phyloP scores from a whole-genome alignment of 2,888 invertebrate species.

The Criorhina ranunculi region DNA sequence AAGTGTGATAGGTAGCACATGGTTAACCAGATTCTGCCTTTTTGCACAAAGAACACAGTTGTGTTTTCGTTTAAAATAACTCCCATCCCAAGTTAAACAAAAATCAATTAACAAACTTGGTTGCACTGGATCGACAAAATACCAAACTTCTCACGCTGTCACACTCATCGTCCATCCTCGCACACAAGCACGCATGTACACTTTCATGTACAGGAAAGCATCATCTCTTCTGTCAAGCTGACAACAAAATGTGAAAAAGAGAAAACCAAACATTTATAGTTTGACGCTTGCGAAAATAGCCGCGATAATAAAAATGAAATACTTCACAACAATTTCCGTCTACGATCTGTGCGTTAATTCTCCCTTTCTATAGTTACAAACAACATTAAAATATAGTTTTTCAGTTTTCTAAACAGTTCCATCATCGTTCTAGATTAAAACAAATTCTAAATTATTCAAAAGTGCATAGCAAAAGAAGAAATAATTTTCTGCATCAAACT shows the following conservation, averaged over 20 bases:
- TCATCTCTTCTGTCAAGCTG: background rate
- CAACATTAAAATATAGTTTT: background rate
- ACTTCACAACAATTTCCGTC: constrained; percentile 2
- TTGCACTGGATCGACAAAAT: background rate
- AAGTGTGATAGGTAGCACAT: no score
- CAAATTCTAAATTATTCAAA: background rate
- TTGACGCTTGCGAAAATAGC: constrained; percentile 66
- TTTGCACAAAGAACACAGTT: no score
- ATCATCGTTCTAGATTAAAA: background rate
- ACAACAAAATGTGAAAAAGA: constrained; percentile 19
- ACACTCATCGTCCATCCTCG: no score
- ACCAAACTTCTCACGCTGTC: background rate
- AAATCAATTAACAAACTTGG: background rate
- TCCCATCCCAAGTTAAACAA: no score
- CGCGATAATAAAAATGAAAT: constrained; percentile 47
- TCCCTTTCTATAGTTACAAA: background rate
- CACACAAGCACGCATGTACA: background rate
- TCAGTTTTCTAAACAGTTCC: background rate
- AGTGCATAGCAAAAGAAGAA: no score
- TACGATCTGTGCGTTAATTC: background rate
- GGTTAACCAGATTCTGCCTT: no score
- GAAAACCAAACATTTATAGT: constrained; percentile 13
- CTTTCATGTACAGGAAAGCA: no score
- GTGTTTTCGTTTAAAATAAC: no score
- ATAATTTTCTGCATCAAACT: background rate